phyloP scores from a whole-genome alignment of 2,888 invertebrate genomes.

The Mimumesa dahlbomi region DNA sequence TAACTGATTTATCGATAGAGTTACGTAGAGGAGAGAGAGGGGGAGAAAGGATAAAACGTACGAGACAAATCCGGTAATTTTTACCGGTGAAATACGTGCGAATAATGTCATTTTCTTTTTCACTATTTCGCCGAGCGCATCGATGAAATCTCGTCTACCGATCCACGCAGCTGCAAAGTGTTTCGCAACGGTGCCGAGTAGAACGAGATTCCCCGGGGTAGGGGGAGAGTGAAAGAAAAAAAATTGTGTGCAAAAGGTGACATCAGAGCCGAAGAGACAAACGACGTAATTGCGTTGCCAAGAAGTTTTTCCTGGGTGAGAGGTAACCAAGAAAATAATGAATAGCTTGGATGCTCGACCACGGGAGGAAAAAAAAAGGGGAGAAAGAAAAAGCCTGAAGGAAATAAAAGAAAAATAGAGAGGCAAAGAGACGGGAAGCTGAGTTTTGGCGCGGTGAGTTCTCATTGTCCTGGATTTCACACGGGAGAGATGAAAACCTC shows the following conservation, averaged over 20 bases:
- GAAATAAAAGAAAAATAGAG: slow-evolving; percentile 25
- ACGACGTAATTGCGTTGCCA: slow-evolving; percentile 78
- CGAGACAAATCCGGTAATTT: background rate
- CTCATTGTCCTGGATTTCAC: slow-evolving; percentile 64
- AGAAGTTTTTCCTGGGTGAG: slow-evolving; percentile 77
- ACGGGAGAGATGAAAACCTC: slow-evolving; percentile 60
- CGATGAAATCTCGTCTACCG: background rate
- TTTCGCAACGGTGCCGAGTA: slow-evolving; percentile 19
- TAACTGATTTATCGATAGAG: background rate
- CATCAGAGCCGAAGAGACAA: slow-evolving; percentile 8
- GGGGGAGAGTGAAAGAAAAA: slow-evolving; percentile 39
- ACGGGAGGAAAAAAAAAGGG: background rate
- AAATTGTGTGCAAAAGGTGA: slow-evolving; percentile 44
- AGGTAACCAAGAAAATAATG: slow-evolving; percentile 80
- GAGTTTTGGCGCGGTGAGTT: slow-evolving; percentile 54
- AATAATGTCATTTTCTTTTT: too few relatives aligned
- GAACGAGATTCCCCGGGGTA: slow-evolving; percentile 19
- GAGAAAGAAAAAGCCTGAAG: slow-evolving; percentile 21
- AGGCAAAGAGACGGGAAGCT: slow-evolving; percentile 22
- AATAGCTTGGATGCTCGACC: slow-evolving; percentile 70
- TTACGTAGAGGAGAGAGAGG: background rate
- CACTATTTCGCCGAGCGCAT: background rate
- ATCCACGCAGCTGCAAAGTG: too few relatives aligned
- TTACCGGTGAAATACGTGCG: background rate
- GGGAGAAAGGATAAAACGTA: too few relatives aligned